phyloP scores from a whole-genome alignment of 1,140 invertebrate genomes.

The Parasteatoda tepidariorum region DNA sequence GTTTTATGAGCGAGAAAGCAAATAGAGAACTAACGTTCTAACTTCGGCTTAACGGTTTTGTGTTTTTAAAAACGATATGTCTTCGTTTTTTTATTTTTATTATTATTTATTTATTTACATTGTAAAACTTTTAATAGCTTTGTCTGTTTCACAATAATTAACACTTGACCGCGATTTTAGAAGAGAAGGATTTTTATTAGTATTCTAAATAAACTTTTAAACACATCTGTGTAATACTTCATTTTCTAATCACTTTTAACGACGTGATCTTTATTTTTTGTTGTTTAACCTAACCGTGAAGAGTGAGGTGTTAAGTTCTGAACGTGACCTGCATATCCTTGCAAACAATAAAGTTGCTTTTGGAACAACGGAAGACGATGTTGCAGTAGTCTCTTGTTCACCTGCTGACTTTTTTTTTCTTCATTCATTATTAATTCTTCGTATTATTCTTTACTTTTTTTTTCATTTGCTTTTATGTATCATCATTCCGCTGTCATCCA shows the following conservation, averaged over 20 bases:
- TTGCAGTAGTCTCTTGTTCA: not conserved
- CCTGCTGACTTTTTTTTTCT: not conserved
- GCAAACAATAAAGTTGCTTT: slow-evolving; percentile 14
- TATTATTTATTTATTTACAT: not conserved
- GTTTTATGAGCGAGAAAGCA: no score
- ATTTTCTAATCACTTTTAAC: not conserved
- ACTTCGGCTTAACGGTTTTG: not conserved
- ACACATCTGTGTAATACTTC: not conserved
- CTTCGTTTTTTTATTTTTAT: not conserved
- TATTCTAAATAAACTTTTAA: slow-evolving; percentile 10
- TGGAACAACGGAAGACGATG: slow-evolving; percentile 8
- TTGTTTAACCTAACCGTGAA: not conserved
- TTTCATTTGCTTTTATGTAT: not conserved
- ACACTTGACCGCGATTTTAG: not conserved
- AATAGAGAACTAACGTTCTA: no score
- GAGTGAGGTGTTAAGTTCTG: not conserved
- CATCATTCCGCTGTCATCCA: not conserved
- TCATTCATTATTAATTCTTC: not conserved
- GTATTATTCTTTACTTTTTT: not conserved
- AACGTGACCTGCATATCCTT: slow-evolving; percentile 13
- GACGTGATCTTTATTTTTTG: not conserved
- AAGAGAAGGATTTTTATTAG: not conserved
- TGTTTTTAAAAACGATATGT: not conserved
- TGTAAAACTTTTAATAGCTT: not conserved
- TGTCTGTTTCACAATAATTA: not conserved